Base-by-base conservation (phyloP, 2,888 invertebrate species). In the Lochmaea capreae region DNA sequence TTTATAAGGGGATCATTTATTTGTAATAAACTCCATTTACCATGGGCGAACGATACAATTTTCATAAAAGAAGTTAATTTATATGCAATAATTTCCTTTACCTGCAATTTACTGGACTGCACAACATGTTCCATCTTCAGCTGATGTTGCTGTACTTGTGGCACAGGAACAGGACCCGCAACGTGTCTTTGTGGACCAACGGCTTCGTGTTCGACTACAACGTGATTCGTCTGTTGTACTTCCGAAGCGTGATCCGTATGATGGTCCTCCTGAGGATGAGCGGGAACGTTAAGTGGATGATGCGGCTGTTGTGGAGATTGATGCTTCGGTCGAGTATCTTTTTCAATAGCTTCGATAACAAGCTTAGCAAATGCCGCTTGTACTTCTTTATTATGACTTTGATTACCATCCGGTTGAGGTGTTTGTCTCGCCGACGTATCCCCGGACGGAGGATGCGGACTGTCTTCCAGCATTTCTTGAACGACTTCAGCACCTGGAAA, bases 381-480 rank as follows among this genome's bases (percentile, higher is more conserved):
- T 69, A 87, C 83, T 77, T 86, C 85, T 79, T 86, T 85, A 73
- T 73, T 79, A 65, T 77, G 79, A 65, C 75, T 79, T 1, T 69
- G 80, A n/a, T 81, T 42, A 3, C 65, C 75, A 0, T 80, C 71
- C 12, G 88, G 87, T 82, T 89, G 89, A 42, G 89, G 88, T 65
- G 88, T 89, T 80, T 89, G 88, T 49, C 88, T 85, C 73, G 88
- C 88, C 68, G 87, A 89, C 18, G 89, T 87, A 76, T 89, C 88
- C 9, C 87, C 88, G 57, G 88, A 87, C 3, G 86, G 81, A 2
- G 87, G 85, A 81, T 87, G 86, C 43, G 87, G 86, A 67, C 84
- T 84, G 16, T 81, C 84, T 42, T 86, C 85, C 72, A 85, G 88
- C 75, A 88, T 33, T 33, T 33, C 33, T 33, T 33, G 33, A 33